These are phyloP conservation scores for Drosophila kikkawai DNA, from an alignment of 1,140 invertebrate genomes.

Conservation along the genomic window DNA sequence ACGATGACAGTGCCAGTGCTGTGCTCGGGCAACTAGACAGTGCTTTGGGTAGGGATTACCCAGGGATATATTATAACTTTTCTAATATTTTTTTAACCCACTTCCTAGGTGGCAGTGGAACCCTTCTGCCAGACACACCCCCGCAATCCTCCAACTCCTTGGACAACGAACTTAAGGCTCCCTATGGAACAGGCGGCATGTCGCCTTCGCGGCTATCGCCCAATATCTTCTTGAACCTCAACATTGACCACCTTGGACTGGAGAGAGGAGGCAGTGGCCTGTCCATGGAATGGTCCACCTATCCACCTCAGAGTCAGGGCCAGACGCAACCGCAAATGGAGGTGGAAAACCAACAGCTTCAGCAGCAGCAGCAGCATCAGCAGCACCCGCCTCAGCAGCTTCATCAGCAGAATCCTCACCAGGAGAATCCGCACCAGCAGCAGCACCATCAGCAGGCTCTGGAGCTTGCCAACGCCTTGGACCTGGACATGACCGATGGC, in stretches of 20 bases:
- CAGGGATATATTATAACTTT: background rate
- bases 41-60: slow-evolving; percentile 58
- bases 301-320: slow-evolving; percentile 51
- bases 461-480: slow-evolving; percentile 59
- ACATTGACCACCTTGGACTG: slow-evolving; percentile 80
- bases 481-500: slow-evolving; percentile 64
- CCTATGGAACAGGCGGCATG: slow-evolving; percentile 57
- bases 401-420: slow-evolving; percentile 27
- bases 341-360: slow-evolving; percentile 19
- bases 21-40: slow-evolving; percentile 74
- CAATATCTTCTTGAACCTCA: slow-evolving; percentile 83
- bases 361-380: slow-evolving; percentile 26
- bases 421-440: slow-evolving; percentile 4
- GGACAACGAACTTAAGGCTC: slow-evolving; percentile 79
- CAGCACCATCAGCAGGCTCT: slow-evolving; percentile 53
- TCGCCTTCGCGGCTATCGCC: slow-evolving; percentile 79
- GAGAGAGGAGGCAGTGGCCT: slow-evolving; percentile 77
- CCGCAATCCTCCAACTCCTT: slow-evolving; percentile 81
- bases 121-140: slow-evolving; percentile 75
- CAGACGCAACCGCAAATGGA: slow-evolving; percentile 37
- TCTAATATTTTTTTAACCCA: too few relatives aligned
- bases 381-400: slow-evolving; percentile 45
- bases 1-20: slow-evolving; percentile 75
- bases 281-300: slow-evolving; percentile 84
- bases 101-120: slow-evolving; percentile 57